These are phyloP conservation scores for Zaprionus kolodkinae DNA, from an alignment of 1,140 invertebrate genomes.

Conservation along the genomic window DNA sequence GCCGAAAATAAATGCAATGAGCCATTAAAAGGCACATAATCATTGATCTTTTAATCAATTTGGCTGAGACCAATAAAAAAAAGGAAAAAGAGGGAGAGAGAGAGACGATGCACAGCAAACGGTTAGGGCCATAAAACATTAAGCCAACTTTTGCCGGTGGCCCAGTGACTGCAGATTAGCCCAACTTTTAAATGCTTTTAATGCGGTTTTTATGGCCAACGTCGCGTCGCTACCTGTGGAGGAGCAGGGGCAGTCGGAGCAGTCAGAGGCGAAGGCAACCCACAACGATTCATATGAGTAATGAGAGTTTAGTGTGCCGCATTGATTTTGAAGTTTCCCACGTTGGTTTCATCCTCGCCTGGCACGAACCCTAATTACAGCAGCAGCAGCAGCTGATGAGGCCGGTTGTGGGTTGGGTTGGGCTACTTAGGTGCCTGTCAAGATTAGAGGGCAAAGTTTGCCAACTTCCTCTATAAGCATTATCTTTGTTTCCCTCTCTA, in stretches of 20 bases:
- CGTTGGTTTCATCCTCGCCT: neutral
- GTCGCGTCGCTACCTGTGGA: conserved; percentile 21
- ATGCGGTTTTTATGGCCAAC: conserved; percentile 70
- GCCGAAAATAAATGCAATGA: conserved; percentile 74
- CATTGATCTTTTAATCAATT: conserved; percentile 83
- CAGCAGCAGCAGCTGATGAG: neutral
- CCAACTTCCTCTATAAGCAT: conserved; percentile 50
- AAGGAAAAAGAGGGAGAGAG: neutral
- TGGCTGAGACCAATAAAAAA: conserved; percentile 65
- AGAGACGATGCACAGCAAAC: conserved; percentile 20
- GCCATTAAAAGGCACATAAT: conserved; percentile 76
- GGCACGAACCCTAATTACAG: conserved; percentile 64
- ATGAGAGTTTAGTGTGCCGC: conserved; percentile 69
- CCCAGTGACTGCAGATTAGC: conserved; percentile 58
- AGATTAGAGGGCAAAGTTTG: conserved; percentile 73
- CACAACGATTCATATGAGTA: conserved; percentile 66
- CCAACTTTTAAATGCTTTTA: conserved; percentile 81
- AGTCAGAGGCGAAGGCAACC: neutral
- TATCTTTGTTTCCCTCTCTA: conserved; percentile 13
- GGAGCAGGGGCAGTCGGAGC: neutral
- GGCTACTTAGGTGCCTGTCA: conserved; percentile 66
- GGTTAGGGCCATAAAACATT: conserved; percentile 71
- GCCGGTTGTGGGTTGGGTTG: neutral
- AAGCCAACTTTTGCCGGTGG: conserved; percentile 63
- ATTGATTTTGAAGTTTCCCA: conserved; percentile 71